Evolutionary conservation across 2,113 vertebrate genomes (phyloP).

Genomic region (Lucifuga dentata): DNA sequence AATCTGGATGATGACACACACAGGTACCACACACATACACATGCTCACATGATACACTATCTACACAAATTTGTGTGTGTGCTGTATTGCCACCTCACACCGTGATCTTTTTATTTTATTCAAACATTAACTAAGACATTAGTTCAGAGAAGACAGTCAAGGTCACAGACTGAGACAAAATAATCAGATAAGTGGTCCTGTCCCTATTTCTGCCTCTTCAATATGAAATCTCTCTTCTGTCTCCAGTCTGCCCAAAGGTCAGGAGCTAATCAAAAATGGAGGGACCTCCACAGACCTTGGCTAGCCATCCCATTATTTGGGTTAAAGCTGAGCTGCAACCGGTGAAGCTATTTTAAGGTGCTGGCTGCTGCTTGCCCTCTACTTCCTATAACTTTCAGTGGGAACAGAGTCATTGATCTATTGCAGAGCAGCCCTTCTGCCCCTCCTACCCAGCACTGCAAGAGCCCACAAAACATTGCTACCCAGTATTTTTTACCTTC

Average conservation of each 20-base stretch:
- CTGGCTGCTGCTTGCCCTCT: constrained; percentile 58
- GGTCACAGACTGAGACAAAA: constrained; percentile 21
- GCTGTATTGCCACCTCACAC: constrained; percentile 14
- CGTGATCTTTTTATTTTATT: constrained; percentile 30
- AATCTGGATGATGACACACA: constrained; percentile 59
- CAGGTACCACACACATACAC: constrained; percentile 4
- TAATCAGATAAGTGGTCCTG: neutral
- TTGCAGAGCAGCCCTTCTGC: constrained; percentile 53
- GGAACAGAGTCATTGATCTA: constrained; percentile 77
- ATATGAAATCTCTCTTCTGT: constrained; percentile 40
- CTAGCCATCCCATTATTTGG: constrained; percentile 72
- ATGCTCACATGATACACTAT: constrained; percentile 6
- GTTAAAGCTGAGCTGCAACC: constrained; percentile 68
- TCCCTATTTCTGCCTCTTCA: constrained; percentile 33
- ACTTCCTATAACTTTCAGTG: constrained; percentile 65
- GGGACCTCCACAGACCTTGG: constrained; percentile 65
- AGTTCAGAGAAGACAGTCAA: constrained; percentile 10
- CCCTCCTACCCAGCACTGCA: constrained; percentile 31
- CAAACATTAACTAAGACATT: constrained; percentile 17
- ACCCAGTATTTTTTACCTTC: constrained; percentile 65
- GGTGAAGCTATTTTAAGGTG: constrained; percentile 67
- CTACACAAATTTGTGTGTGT: neutral
- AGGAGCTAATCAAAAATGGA: constrained; percentile 65
- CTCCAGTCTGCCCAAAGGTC: constrained; percentile 43
- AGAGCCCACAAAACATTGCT: constrained; percentile 47